Evolutionary conservation across 2,797 vertebrate species (phyloP).

Genomic region (Okamejei kenojei): DNA sequence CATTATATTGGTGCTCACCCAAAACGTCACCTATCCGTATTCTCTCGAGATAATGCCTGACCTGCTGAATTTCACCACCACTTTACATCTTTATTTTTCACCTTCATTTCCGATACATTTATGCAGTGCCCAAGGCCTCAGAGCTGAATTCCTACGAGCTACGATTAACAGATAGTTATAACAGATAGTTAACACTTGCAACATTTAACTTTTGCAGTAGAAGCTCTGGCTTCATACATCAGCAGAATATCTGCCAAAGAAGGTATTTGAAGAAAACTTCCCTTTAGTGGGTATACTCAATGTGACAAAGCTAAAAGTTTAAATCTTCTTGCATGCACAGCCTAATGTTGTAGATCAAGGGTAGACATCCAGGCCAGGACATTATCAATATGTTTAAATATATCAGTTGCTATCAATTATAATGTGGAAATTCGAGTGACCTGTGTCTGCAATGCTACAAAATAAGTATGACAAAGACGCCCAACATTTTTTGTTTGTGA

Average conservation of each 20-base stretch:
- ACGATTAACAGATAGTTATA: not conserved
- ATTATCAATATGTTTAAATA: not conserved
- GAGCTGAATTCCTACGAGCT: not conserved
- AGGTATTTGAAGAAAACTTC: not conserved
- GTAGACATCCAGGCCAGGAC: no score
- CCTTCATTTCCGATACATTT: not conserved
- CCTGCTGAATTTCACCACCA: no score
- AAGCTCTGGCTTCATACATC: not conserved
- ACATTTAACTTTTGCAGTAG: not conserved
- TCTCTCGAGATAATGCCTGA: no score
- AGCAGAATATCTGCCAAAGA: not conserved
- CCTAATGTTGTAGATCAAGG: no score
- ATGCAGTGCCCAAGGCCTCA: not conserved
- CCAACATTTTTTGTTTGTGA: no score
- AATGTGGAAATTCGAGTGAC: no score
- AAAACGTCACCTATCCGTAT: no score
- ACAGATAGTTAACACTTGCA: not conserved
- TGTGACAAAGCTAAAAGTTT: not conserved
- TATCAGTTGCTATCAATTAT: not conserved
- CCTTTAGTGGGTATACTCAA: not conserved
- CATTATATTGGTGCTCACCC: no score
- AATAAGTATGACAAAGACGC: no score
- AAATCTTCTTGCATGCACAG: not conserved
- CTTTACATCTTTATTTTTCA: no score
- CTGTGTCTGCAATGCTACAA: no score